These are phyloP conservation scores for Lathamus discolor DNA, from an alignment of 2,113 vertebrate genomes.

Conservation along the genomic window DNA sequence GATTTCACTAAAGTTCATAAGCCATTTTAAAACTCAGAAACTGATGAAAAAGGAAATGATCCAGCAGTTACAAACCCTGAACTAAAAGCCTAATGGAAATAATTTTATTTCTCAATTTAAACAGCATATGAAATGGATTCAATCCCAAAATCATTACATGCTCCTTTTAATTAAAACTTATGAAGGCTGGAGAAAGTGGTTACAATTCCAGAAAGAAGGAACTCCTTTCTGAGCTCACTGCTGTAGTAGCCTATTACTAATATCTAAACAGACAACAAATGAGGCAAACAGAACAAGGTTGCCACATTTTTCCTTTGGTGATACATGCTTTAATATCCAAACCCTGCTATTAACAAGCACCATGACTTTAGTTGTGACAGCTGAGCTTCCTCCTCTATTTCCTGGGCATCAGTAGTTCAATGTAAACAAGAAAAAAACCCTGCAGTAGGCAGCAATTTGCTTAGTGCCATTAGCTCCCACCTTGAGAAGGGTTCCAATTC, in stretches of 20 bases:
- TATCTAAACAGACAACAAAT: not conserved
- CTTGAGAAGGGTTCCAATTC: not conserved
- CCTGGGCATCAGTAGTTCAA: not conserved
- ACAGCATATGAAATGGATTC: slow-evolving; percentile 48
- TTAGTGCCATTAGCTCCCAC: not conserved
- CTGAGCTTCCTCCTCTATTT: not conserved
- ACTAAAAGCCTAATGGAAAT: slow-evolving; percentile 54
- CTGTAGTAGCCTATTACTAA: not conserved
- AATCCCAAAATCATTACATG: slow-evolving; percentile 48
- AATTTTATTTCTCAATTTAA: slow-evolving; percentile 66
- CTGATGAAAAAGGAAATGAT: slow-evolving; percentile 63
- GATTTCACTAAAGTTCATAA: slow-evolving; percentile 61
- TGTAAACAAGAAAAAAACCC: not conserved
- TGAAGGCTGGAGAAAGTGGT: not conserved
- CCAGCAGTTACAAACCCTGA: slow-evolving; percentile 49
- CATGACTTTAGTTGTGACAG: not conserved
- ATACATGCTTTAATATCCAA: not conserved
- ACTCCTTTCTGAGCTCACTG: not conserved
- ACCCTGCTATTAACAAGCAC: not conserved
- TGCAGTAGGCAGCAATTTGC: not conserved
- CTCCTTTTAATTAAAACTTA: slow-evolving; percentile 64
- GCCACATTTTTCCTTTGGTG: not conserved
- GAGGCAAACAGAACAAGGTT: not conserved
- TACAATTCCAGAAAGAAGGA: not conserved
- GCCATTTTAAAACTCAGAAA: slow-evolving; percentile 56